A percentile compares a stretch with the other conserved stretches of the same genome.
Evolutionary conservation across 2,797 vertebrate genomes (phyloP).

Genomic region (Phyllotis vaccarum): DNA sequence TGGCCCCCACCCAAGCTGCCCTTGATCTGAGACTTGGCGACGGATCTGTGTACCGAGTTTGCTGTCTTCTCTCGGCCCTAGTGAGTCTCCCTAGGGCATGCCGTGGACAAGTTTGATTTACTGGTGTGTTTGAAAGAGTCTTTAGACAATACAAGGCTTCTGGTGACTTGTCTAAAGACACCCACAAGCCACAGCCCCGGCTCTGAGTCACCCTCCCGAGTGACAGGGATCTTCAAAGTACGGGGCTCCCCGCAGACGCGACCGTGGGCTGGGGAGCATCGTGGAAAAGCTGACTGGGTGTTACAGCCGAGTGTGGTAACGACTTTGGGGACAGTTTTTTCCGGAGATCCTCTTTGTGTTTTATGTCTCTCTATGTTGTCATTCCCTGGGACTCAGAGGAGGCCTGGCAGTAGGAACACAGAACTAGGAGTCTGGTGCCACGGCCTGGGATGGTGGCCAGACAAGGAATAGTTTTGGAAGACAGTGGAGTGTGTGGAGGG

Average conservation of each 20-base stretch:
- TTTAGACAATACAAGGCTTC: conserved; percentile 79
- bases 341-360: background rate
- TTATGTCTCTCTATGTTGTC: conserved; percentile 27
- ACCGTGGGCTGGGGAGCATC: background rate
- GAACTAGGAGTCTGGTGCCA: background rate
- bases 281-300: conserved; percentile 14
- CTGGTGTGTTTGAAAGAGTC: conserved; percentile 86
- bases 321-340: background rate
- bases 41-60: conserved; percentile 72
- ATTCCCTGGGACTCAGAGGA: background rate
- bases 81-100: conserved; percentile 80
- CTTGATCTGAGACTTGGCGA: conserved; percentile 82
- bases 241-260: background rate
- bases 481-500: background rate
- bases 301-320: background rate
- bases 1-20: conserved; percentile 75
- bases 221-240: conserved; percentile 50
- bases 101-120: conserved; percentile 85
- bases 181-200: conserved; percentile 35
- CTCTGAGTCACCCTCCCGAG: conserved; percentile 50
- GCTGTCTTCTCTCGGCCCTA: conserved; percentile 78
- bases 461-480: accelerated
- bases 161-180: conserved; percentile 27
- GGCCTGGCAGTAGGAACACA: conserved; percentile 67
- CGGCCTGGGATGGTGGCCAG: background rate